phyloP scores from a whole-genome alignment of 2,797 vertebrate genomes.

The Poeciliopsis presidionis region DNA sequence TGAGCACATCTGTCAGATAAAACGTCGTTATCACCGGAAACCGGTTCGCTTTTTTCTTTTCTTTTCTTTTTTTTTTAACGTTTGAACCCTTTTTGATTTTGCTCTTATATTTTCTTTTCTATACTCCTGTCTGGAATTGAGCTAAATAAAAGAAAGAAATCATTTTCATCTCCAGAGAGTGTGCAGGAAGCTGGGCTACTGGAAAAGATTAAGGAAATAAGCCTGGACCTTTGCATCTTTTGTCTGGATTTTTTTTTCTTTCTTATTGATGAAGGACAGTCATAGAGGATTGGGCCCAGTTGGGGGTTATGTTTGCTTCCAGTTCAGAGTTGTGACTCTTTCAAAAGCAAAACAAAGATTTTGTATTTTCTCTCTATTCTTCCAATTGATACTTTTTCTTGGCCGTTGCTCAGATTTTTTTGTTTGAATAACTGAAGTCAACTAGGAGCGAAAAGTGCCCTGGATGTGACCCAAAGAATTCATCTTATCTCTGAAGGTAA shows the following conservation, averaged over 20 bases:
- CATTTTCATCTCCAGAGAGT: slow-evolving; percentile 16
- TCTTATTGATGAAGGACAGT: neutral
- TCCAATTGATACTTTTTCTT: neutral
- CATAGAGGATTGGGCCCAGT: slow-evolving; percentile 21
- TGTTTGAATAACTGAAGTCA: slow-evolving; percentile 38
- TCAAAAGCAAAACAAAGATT: slow-evolving; percentile 12
- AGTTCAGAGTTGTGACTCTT: slow-evolving; percentile 8
- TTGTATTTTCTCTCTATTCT: neutral
- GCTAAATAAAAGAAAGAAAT: slow-evolving; percentile 9
- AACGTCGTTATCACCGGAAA: neutral
- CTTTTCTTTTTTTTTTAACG: neutral
- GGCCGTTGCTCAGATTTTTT: neutral
- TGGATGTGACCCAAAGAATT: slow-evolving; percentile 72
- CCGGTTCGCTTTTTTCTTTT: neutral
- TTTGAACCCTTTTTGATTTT: slow-evolving; percentile 6
- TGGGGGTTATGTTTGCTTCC: slow-evolving; percentile 21
- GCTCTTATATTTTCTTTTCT: neutral
- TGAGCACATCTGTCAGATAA: slow-evolving; percentile 19
- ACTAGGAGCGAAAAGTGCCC: slow-evolving; percentile 49
- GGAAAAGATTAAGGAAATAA: slow-evolving; percentile 6
- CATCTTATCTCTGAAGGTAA: slow-evolving; percentile 80
- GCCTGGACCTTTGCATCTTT: slow-evolving; percentile 18
- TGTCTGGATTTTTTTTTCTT: neutral
- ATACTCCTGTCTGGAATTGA: slow-evolving; percentile 24
- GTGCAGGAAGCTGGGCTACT: slow-evolving; percentile 41